Base-by-base conservation (phyloP, 2,888 invertebrate genomes). In the Drosophila formosana region DNA sequence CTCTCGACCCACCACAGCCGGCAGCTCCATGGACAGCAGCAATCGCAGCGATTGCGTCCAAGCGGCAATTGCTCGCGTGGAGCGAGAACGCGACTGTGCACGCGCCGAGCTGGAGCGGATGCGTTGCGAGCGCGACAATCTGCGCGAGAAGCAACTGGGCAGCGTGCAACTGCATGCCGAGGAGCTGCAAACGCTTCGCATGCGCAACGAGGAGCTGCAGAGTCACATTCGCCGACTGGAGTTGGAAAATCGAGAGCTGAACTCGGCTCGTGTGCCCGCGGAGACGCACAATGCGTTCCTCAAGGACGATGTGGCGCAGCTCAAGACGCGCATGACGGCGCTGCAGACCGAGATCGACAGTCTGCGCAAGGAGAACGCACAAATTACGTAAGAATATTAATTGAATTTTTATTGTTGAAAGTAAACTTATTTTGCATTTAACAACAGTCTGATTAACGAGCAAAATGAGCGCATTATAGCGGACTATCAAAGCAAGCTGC, bases 391-490 rank as follows among this genome's bases (percentile, higher is more conserved):
- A 91, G 91, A 82, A 3, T 1, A n/a, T 41, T 45, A 9, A 7
- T 34, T 56, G 46, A 66, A 92, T 52, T 4, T 1, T 3, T 6
- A 9, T 4, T 9, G 1, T 18, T 18, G 11, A 43, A 9, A 5
- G 0, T 41, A 6, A 13, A 23, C 5, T 45, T 18, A 43, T 5
- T 2, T 18, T 3, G 13, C 2, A 9, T 1, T 23, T 18, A 18
- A 2, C 4, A 4, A 25, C 61, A 96, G 96, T 91, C 94, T 95
- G 75, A 93, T 96, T 52, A 96, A 96, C 86, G 94, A 96, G 82
- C 96, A 96, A 93, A 95, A 96, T 4, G 96, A 96, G 91, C 94
- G 95, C 83, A 94, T 95, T 47, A 93, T 96, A 67, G 93, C 94
- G 60, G 96, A 96, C 77, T 93, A 95, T 62, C 96, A 96, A 91